These are phyloP conservation scores for Gnathonemus longibarbis DNA, from an alignment of 2,113 vertebrate species.

Conservation along the genomic window DNA sequence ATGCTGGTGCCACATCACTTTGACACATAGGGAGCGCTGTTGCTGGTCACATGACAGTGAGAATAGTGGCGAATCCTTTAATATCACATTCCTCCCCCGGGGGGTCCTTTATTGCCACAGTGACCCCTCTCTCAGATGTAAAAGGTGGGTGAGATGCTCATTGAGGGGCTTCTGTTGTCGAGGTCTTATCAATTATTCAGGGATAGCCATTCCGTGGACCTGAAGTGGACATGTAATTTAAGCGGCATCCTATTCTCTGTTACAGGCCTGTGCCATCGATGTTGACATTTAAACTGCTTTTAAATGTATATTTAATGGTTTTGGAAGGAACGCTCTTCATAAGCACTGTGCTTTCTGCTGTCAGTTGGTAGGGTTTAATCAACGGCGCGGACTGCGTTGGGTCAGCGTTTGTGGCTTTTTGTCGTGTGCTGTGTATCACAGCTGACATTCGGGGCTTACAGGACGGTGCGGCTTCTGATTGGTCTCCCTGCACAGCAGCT, in stretches of 20 bases:
- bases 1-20: conserved; percentile 25
- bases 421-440: not conserved
- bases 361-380: not conserved
- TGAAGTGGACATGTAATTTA: not conserved
- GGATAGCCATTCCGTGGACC: not conserved
- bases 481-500: not conserved
- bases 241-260: not conserved
- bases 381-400: not conserved
- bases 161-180: not conserved
- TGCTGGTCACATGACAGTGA: not conserved
- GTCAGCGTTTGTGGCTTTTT: not conserved
- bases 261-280: not conserved
- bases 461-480: not conserved
- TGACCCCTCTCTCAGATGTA: not conserved
- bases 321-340: not conserved
- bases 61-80: not conserved
- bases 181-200: not conserved
- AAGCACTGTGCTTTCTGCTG: not conserved
- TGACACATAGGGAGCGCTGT: not conserved
- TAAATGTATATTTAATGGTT: not conserved
- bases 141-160: not conserved
- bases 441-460: not conserved
- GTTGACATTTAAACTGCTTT: not conserved
- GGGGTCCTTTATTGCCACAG: not conserved
- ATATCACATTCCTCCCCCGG: not conserved